phyloP scores from a whole-genome alignment of 2,113 vertebrate species.

The Orycteropus afer region DNA sequence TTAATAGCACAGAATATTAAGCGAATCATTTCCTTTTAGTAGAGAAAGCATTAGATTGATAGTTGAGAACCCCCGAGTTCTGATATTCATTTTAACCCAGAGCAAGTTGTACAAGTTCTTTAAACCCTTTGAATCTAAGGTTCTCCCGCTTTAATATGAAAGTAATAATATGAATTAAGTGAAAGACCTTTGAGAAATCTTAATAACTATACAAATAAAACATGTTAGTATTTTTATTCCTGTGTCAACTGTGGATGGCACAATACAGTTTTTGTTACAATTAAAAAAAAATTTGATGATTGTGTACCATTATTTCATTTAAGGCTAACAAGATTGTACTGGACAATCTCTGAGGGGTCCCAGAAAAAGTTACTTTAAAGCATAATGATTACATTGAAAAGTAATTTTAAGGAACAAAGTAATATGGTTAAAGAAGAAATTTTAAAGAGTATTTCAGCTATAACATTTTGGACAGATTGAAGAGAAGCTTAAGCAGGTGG shows the following conservation, averaged over 20 bases:
- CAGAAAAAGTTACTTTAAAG: constrained; percentile 11
- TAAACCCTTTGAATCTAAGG: background rate
- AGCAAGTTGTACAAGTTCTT: background rate
- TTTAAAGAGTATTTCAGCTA: constrained; percentile 60
- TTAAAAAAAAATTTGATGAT: background rate
- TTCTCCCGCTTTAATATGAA: constrained; percentile 23
- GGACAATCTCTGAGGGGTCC: background rate
- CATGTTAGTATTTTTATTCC: background rate
- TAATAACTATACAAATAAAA: background rate
- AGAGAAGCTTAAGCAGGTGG: constrained; percentile 68
- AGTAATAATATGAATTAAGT: background rate
- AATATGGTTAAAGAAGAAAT: constrained; percentile 13
- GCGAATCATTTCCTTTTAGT: background rate
- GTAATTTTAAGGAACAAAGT: background rate
- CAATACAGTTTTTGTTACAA: background rate
- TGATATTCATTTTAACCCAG: background rate
- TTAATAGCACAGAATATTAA: background rate
- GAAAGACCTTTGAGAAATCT: background rate
- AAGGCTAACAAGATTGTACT: background rate
- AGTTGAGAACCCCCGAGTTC: background rate
- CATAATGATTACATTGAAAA: constrained; percentile 19
- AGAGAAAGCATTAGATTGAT: background rate
- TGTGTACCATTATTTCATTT: background rate
- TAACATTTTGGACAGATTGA: constrained; percentile 73
- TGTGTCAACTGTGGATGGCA: background rate